These are phyloP conservation scores for Drosophila fulvimacula DNA, from an alignment of 2,888 invertebrate genomes.

Conservation along the genomic window DNA sequence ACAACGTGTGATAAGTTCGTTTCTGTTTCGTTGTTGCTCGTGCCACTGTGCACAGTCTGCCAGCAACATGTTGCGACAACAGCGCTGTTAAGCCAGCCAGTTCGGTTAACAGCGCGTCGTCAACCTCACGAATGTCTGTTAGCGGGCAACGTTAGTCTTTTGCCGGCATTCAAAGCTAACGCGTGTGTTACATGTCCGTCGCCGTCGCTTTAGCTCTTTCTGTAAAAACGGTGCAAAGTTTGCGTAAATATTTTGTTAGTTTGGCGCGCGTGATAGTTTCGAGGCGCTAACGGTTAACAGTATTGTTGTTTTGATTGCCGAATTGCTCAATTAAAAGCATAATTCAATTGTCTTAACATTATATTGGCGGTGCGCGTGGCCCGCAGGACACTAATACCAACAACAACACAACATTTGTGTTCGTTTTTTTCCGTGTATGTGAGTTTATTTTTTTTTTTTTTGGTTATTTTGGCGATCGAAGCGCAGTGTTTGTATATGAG, in stretches of 20 bases:
- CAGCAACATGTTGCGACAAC: conserved; percentile 62
- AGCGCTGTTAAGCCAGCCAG: conserved; percentile 40
- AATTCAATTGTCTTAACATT: conserved; percentile 15
- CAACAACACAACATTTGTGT: conserved; percentile 10
- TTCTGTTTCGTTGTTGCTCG: background rate
- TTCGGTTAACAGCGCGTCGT: conserved; percentile 41
- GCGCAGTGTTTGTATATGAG: conserved; percentile 21
- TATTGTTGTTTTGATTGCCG: conserved; percentile 13
- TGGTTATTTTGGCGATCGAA: conserved; percentile 26
- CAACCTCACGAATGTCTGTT: conserved; percentile 40
- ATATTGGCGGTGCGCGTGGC: conserved; percentile 24
- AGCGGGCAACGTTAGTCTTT: conserved; percentile 43
- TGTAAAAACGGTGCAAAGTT: conserved; percentile 35
- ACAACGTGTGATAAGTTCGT: background rate
- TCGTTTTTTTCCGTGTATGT: conserved; percentile 20
- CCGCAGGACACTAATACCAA: conserved; percentile 42
- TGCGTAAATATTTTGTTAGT: conserved; percentile 44
- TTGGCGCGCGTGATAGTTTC: conserved; percentile 49
- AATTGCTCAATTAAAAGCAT: conserved; percentile 19
- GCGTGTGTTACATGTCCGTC: conserved; percentile 41
- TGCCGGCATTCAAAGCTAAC: conserved; percentile 61
- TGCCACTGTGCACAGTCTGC: conserved; percentile 41
- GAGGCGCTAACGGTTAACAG: conserved; percentile 7
- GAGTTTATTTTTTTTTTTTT: conserved; percentile 24
- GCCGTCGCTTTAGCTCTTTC: conserved; percentile 38